Evolutionary conservation across 1,140 invertebrate species (phyloP), one percentile per base, ranked within the genome.

Genomic region (Cardiocondyla obscurior): DNA sequence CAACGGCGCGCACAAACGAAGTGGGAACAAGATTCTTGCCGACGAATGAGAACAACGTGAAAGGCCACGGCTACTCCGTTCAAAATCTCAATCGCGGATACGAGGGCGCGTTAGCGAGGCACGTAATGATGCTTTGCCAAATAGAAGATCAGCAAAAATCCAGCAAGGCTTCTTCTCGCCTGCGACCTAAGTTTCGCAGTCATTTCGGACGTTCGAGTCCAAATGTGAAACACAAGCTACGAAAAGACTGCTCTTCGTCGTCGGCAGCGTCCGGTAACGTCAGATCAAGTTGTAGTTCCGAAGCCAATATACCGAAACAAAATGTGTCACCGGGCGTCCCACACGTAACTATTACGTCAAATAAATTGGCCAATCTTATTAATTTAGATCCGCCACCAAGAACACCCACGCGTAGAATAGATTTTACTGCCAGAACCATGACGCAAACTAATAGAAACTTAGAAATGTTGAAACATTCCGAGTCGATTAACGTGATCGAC

Each of bases 281-380:
- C 0, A 36, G 16, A 0, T 57, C 60, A 4, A 85, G 58, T n/a
- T n/a, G n/a, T n/a, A n/a, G n/a, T 10, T 62, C 51, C 2, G 28
- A 33, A 7, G 81, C 69, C 46, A 77, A 65, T 10, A 88, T 70
- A 55, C 83, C 90, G 0, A 86, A 72, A 8, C 88, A 86, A 28
- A 90, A 70, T 16, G 46, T 82, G 6, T 89, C 90, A 0, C 85
- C 88, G 0, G 90, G 58, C n/a, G 3, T 30, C 6, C 53, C 77
- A n/a, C 85, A 88, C 3, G 79, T 92, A 19, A 91, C 87, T 2
- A 91, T 92, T 28, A 93, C 90, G 0, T 44, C 90, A 6, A 93
- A 93, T 60, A 88, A 81, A 49, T 44, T 93, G 2, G 85, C 90
- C 0, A 92, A 86, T 81, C 60, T 92, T 2, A 73, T 83, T 44